Base-by-base conservation (phyloP, 2,888 invertebrate genomes). In the Macropis europaea region DNA sequence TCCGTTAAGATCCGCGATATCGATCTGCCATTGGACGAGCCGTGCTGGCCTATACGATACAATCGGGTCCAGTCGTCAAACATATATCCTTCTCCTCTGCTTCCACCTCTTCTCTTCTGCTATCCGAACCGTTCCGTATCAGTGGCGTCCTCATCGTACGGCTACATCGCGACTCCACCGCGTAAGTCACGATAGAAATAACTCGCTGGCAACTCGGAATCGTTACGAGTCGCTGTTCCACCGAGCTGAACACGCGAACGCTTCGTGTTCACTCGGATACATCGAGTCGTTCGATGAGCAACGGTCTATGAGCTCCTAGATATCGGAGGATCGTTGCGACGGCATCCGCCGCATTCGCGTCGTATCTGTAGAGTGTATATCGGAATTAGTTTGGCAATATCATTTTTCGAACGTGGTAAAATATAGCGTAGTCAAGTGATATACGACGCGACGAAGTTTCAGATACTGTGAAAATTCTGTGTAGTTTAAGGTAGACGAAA, bases 1-100 rank as follows among this genome's bases (percentile, higher is more conserved):
- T 82, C 82, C 74, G 74, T 78, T 79, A 81, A 82, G 74, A 73
- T 32, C 38, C 36, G 50, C 72, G 82, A 82, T 82, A 82, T 69
- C 75, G 75, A 83, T 83, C 83, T 79, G 70, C 79, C 64, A 73
- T 74, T 82, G 71, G 66, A 67, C 36, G 63, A 68, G 34, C 66
- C 50, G 47, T 32, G 53, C 61, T 66, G 54, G 56, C 26, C 56
- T 54, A 53, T 48, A 42, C 73, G 79, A 81, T 81, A 81, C 69
- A 66, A 81, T 79, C 80, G 64, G 67, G 53, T 67, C 68, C 67
- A 68, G 63, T 81, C 76, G 69, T 81, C 74, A 70, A 67, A 78
- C 67, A 52, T 66, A 61, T 66, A 67, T 78, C 56, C 54, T 59
- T 48, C 38, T 28, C 22, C 47, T 22, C 32, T 19, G 13, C 32